Evolutionary conservation across 1,140 invertebrate genomes (phyloP), one percentile per base, ranked within the genome.

Genomic region (Brachionus plicatilis): DNA sequence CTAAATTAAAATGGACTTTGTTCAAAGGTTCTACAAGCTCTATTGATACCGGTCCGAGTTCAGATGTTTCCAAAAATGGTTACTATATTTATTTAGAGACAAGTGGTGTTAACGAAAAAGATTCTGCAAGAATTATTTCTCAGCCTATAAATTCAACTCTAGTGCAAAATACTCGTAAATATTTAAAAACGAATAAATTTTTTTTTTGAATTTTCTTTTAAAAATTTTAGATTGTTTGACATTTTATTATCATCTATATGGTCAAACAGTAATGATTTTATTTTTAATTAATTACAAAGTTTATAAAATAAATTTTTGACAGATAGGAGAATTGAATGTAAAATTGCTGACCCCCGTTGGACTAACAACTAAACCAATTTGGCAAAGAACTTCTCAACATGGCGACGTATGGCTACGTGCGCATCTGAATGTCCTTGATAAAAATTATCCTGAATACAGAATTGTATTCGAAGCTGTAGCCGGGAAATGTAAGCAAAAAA

Each of bases 11-110:
- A 85, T 89, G 88, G 88, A 86, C 83, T 41, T 75, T 86, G 65
- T 85, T 85, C 20, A 83, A 72, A 56, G 86, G 86, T 0, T 65
- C 85, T 7, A 88, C 88, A 24, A 12, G 70, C 12, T 87, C 86
- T 56, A n/a, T 47, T 4, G 86, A 85, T 20, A 88, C 88, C n/a
- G 88, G 88, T 14, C 88, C 88, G 0, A 91, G 91, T 7, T 91
- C 91, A 86, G 94, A 95, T 87, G 86, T 83, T 78, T 85, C 76
- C 33, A 66, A 85, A 9, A 85, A 84, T 87, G 90, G 90, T 41
- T 88, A 87, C 79, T 89, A 89, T 85, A 86, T 89, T 86, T 89
- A 87, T 85, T 86, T 88, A n/a, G 87, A 88, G 56, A 84, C 88
- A 2, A 84, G 75, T 47, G 86, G 86, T 17, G 60, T 86, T 8